Evolutionary conservation across 2,888 invertebrate genomes (phyloP).

Genomic region (Epirrhoe tristata): DNA sequence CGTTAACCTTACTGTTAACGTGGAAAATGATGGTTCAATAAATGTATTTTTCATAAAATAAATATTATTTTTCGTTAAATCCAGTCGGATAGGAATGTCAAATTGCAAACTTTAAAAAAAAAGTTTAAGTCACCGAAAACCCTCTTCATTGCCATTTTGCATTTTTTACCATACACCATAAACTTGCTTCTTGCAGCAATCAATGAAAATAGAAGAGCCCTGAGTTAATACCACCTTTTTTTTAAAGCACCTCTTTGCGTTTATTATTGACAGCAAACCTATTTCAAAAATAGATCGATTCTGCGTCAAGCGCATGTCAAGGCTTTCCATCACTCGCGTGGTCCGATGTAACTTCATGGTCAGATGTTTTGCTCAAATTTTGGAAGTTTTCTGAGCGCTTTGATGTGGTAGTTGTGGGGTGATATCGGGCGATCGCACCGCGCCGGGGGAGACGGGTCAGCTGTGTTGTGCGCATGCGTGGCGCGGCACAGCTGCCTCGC

Average conservation of each 20-base stretch:
- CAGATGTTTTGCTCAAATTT: constrained; percentile 20
- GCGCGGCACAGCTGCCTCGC: constrained; percentile 34
- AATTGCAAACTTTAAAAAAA: too few species aligned
- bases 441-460: constrained; percentile 67
- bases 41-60: constrained; percentile 51
- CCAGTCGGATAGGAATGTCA: too few species aligned
- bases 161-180: constrained; percentile 11
- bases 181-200: too few species aligned
- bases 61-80: constrained; percentile 23
- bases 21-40: constrained; percentile 49
- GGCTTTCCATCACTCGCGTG: constrained; percentile 34
- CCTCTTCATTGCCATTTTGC: not conserved
- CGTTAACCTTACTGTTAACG: constrained; percentile 48
- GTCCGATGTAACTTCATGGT: not conserved
- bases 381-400: constrained; percentile 46
- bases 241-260: constrained; percentile 7
- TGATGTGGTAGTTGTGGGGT: constrained; percentile 50
- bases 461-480: constrained; percentile 81
- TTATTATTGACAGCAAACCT: constrained; percentile 37
- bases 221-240: too few species aligned
- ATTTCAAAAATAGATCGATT: constrained; percentile 50
- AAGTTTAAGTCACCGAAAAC: too few species aligned
- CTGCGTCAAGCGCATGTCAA: constrained; percentile 44
- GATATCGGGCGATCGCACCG: constrained; percentile 8
- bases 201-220: not conserved